phyloP scores from a whole-genome alignment of 2,797 vertebrate species.

The Coregonus sp. region DNA sequence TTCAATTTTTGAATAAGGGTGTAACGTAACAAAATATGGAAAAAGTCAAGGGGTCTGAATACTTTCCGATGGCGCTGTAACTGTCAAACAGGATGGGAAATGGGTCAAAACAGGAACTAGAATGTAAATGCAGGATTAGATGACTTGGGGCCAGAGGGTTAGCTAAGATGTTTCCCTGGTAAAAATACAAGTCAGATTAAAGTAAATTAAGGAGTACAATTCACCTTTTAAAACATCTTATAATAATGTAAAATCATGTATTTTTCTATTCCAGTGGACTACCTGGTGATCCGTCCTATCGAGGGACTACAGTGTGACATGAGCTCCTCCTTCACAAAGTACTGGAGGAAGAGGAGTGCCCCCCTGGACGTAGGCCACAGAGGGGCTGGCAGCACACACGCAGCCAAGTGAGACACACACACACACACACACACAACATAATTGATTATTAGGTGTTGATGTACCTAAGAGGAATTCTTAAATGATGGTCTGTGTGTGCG shows the following conservation, averaged over 20 bases:
- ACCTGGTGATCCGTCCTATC: slow-evolving; percentile 91
- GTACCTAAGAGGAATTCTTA: background rate
- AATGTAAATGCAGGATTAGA: too few species aligned
- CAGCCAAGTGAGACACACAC: slow-evolving; percentile 79
- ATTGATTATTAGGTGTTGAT: background rate
- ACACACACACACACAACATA: background rate
- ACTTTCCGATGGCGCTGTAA: background rate
- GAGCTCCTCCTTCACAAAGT: slow-evolving; percentile 86
- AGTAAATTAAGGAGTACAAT: background rate
- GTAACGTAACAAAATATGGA: too few species aligned
- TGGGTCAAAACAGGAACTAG: too few species aligned
- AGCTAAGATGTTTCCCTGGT: too few species aligned
- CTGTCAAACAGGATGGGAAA: too few species aligned
- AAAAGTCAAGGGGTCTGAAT: too few species aligned
- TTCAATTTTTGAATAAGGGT: too few species aligned
- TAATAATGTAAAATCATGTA: background rate
- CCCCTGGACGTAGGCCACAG: slow-evolving; percentile 90
- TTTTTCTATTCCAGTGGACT: slow-evolving; percentile 82
- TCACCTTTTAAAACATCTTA: background rate
- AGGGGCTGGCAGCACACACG: slow-evolving; percentile 91
- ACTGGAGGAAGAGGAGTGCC: slow-evolving; percentile 90
- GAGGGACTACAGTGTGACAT: slow-evolving; percentile 84
- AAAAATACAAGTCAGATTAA: background rate
- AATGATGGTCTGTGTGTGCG: background rate
- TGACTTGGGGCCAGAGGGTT: too few species aligned